These are phyloP conservation scores for Manacus vitellinus DNA, from an alignment of 2,113 vertebrate genomes.

Conservation along the genomic window DNA sequence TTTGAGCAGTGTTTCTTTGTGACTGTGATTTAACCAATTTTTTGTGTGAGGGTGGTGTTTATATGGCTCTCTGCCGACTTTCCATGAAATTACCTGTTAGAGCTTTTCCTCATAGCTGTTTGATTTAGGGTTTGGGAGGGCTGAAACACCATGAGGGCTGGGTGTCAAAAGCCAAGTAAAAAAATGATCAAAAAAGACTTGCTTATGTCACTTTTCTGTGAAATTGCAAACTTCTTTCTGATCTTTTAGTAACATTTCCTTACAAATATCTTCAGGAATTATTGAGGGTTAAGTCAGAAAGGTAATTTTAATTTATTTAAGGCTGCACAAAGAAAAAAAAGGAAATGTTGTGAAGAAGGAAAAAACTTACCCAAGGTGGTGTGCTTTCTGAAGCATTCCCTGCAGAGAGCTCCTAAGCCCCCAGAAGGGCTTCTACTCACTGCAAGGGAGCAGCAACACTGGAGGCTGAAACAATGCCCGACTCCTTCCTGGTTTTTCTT, in stretches of 20 bases:
- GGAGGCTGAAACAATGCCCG: no score
- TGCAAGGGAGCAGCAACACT: fast-evolving
- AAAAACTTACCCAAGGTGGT: not conserved
- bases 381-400: not conserved
- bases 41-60: not conserved
- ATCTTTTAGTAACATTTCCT: not conserved
- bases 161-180: not conserved
- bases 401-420: not conserved
- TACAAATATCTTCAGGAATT: not conserved
- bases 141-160: not conserved
- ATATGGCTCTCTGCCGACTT: not conserved
- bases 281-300: not conserved
- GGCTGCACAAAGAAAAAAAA: not conserved
- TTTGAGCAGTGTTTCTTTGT: not conserved
- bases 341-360: no score
- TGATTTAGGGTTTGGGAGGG: not conserved
- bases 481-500: not conserved
- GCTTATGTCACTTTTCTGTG: not conserved
- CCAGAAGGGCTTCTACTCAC: not conserved
- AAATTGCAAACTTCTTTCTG: not conserved
- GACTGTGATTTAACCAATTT: not conserved
- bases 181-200: not conserved
- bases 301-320: not conserved
- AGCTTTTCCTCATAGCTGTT: not conserved
- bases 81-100: not conserved